Evolutionary conservation across 1,140 invertebrate genomes (phyloP), one percentile per base, ranked within the genome.

Genomic region (Lucilia sericata): DNA sequence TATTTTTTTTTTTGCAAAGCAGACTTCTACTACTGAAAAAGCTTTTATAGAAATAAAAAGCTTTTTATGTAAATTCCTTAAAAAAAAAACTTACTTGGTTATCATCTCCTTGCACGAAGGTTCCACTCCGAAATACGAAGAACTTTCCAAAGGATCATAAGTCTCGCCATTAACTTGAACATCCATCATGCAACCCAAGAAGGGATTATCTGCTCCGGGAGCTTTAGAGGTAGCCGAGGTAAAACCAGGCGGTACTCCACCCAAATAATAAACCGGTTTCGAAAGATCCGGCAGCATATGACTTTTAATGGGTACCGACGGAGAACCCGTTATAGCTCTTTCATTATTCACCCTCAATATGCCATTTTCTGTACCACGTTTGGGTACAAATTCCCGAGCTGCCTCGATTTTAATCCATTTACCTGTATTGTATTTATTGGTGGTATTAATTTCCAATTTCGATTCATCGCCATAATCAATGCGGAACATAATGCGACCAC

Each of bases 121-220:
- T 87, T 97, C 95, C 0, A 98, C 93, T 0, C 96, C 96, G 87
- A 95, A 95, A 87, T 94, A 94, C 14, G 94, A 92, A 60, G 95
- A 93, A 17, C 93, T 93, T 84, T 94, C 93, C 74, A 93, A 85
- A 14, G 93, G 91, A 87, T 93, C 92, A 83, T 93, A 93, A 0
- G 91, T 92, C 86, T 91, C 93, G 3, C 95, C 93, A 85, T 96
- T 94, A 0, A 97, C 94, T 75, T 95, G 93, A 2, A 98, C 92
- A 82, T 96, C 95, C 14, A 95, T 94, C 92, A 98, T 94, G 87
- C 96, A 98, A 8, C 97, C 97, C 21, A 96, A 91, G 88, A 96
- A 95, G 1, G 95, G 93, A 83, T 93, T 91, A 47, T 92, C 92
- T 1, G 92, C 88, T 0, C 92, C 91, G 5, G 92, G 88, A 25